These are phyloP conservation scores for Gymnothorax reevesii DNA, from an alignment of 2,797 vertebrate species.

Conservation along the genomic window DNA sequence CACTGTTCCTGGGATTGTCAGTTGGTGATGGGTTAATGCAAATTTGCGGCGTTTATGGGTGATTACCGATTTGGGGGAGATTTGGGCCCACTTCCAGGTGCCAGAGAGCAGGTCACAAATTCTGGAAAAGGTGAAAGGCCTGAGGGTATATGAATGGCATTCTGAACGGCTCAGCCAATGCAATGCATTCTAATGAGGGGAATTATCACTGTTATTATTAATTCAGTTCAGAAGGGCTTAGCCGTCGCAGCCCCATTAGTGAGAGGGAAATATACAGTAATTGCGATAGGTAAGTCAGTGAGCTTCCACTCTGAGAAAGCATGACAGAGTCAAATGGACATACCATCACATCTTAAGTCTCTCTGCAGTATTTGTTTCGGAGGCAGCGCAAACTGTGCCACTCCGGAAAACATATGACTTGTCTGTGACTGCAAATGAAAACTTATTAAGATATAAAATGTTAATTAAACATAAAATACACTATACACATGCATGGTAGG, in stretches of 20 bases:
- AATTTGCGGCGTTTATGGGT: too few relatives aligned
- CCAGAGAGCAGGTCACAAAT: too few relatives aligned
- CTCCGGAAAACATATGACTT: background rate
- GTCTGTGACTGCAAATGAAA: background rate
- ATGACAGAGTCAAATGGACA: background rate
- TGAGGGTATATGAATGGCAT: background rate
- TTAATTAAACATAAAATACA: background rate
- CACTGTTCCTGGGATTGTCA: too few relatives aligned
- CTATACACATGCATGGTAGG: background rate
- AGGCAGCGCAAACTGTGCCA: background rate
- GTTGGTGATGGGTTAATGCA: too few relatives aligned
- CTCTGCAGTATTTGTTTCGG: background rate
- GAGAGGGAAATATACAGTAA: background rate
- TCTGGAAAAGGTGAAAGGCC: too few relatives aligned
- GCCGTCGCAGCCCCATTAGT: slow-evolving; percentile 1
- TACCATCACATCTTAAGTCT: background rate
- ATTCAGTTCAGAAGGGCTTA: slow-evolving; percentile 2
- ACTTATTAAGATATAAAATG: background rate
- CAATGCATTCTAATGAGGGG: background rate
- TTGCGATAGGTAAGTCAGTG: background rate
- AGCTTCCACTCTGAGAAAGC: background rate
- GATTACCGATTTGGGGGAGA: too few relatives aligned
- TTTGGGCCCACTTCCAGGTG: too few relatives aligned
- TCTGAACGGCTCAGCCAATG: background rate
- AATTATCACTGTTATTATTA: background rate